phyloP scores from a whole-genome alignment of 23 tunicate genomes.

The Halocynthia roretzi region DNA sequence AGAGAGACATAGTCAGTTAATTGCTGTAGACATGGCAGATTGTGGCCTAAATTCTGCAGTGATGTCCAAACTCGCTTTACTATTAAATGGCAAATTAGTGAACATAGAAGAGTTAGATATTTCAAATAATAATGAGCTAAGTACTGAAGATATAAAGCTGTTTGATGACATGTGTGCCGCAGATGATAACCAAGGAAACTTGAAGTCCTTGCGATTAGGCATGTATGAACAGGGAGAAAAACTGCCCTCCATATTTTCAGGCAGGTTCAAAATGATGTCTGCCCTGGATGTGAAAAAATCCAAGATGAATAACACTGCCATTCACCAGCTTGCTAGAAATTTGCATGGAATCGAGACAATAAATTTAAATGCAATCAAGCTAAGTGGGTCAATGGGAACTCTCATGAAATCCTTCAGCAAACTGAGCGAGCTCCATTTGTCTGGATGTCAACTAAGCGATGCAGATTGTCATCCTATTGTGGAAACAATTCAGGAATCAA shows the following conservation, averaged over 20 bases:
- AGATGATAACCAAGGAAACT: no score
- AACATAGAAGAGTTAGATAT: constrained; percentile 36
- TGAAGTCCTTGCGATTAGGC: no score
- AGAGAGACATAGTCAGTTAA: neutral
- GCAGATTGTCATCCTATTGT: constrained; percentile 34
- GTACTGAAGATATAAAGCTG: constrained; percentile 19
- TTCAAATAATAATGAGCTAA: constrained; percentile 40
- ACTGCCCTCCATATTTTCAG: no score
- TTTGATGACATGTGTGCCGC: constrained; percentile 13
- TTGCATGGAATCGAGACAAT: neutral
- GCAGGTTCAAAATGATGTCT: no score
- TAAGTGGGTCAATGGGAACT: constrained; percentile 22
- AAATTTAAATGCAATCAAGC: constrained; percentile 50
- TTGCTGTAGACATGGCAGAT: constrained; percentile 21
- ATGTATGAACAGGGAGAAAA: no score
- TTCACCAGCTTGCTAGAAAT: no score
- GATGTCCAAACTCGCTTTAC: constrained; percentile 1
- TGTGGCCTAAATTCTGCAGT: constrained; percentile 24
- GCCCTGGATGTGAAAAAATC: no score
- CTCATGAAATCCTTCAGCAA: constrained; percentile 12
- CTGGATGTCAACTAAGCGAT: constrained; percentile 54
- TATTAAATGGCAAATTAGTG: constrained; percentile 15
- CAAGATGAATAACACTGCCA: no score
- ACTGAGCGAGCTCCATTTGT: constrained; percentile 27
- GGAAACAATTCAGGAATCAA: constrained; percentile 9